Evolutionary conservation across 2,797 vertebrate genomes (phyloP), one percentile per base, ranked within the genome.

Genomic region (Rhinichthys osculus): DNA sequence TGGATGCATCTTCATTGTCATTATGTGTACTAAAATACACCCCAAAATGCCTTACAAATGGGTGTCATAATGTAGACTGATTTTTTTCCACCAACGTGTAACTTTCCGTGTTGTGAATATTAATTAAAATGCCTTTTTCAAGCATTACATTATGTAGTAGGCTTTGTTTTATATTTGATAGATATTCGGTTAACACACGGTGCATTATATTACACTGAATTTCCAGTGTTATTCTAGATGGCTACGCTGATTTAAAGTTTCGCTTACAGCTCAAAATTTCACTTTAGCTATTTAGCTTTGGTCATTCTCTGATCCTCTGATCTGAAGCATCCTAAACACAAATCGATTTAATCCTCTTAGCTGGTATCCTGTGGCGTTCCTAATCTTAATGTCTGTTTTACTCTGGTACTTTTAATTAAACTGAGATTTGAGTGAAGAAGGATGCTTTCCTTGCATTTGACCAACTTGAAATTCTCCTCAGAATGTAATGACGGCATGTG

Each of bases 331-430:
- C 89, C 85, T 84, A 86, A 85, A 88, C 73, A 52, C 78, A 54
- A 76, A 83, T 87, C 67, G 59, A 80, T 87, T 76, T 90, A 90
- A 90, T 90, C 89, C 87, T 86, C 87, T 90, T 87, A 79, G 69
- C 82, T 64, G 87, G 84, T 59, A 52, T 82, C 78, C 86, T 19
- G 71, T 44, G 72, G 74, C 82, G 82, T 38, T 79, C 23, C 74
- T 87, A 82, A 86, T 88, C 84, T 66, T 83, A 57, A 70, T 81
- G 69, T 85, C 78, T 79, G 76, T 77, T 78, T 88, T 74, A 78
- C 78, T 84, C 73, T 77, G 67, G 72, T 87, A 84, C 83, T 85
- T 90, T 89, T 90, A 90, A 90, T 90, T 89, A 90, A 90, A 88
- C 83, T 74, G 64, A 87, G 86, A 86, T 88, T 87, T 87, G 87